These are phyloP conservation scores for Myotis davidii DNA, from an alignment of 2,113 vertebrate species.

Conservation along the genomic window DNA sequence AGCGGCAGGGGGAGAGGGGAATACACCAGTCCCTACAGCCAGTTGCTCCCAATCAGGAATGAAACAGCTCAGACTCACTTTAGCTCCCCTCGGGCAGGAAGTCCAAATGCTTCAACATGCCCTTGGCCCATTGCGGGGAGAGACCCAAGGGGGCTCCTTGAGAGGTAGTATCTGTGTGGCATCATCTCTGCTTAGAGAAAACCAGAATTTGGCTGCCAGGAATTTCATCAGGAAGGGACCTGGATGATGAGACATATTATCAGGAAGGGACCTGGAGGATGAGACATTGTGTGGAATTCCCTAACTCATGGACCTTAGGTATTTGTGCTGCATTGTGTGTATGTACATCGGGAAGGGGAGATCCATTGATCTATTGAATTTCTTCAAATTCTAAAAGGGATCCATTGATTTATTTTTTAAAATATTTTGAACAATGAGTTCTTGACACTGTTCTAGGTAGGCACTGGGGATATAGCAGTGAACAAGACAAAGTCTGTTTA, in stretches of 20 bases:
- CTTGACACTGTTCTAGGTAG: neutral
- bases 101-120: neutral
- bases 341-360: neutral
- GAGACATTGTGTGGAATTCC: neutral
- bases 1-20: accelerated
- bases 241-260: neutral
- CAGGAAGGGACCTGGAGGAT: neutral
- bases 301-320: neutral
- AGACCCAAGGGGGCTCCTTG: neutral
- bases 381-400: neutral
- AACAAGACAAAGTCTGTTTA: neutral
- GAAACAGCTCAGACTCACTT: neutral
- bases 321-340: neutral
- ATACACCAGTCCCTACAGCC: neutral
- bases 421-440: neutral
- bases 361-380: neutral
- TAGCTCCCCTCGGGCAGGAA: neutral
- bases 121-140: neutral
- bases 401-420: neutral
- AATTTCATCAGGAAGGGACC: neutral
- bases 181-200: neutral
- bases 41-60: neutral
- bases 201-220: neutral
- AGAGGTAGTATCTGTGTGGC: neutral
- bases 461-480: neutral